Conservation (phyloP, 1,140 invertebrate genomes). For the Bombus ignitus region DNA sequence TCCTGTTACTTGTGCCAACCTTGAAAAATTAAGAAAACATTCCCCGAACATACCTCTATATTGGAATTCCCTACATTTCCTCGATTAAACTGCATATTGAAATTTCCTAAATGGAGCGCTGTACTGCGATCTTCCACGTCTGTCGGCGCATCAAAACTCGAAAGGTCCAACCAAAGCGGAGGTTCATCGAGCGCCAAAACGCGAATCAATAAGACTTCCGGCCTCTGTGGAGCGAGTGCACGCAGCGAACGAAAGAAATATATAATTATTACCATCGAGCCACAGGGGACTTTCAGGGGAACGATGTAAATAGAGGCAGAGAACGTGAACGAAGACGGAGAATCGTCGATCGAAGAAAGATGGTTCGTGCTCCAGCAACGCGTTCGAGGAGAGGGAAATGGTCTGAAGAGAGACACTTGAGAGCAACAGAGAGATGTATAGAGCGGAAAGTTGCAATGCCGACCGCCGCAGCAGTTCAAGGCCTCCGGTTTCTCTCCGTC, state of each 20-base stretch:
- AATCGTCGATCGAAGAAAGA: constrained; percentile 31
- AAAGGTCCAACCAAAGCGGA: no score
- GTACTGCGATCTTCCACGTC: no score
- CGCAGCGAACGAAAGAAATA: not conserved
- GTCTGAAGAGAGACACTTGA: not conserved
- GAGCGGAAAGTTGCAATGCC: constrained; percentile 60
- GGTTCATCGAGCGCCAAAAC: not conserved
- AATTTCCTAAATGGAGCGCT: no score
- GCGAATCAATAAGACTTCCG: constrained; percentile 10
- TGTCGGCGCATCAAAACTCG: no score
- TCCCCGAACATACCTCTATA: no score
- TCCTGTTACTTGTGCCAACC: no score
- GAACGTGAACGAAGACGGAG: not conserved
- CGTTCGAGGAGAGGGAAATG: constrained; percentile 24
- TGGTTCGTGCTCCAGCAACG: constrained; percentile 1
- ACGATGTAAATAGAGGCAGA: constrained; percentile 23
- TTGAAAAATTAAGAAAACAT: no score
- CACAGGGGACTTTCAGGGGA: not conserved
- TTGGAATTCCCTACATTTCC: no score
- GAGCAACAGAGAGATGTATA: not conserved
- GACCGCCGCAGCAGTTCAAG: constrained; percentile 57
- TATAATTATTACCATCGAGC: constrained; percentile 16
- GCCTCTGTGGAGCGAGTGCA: not conserved
- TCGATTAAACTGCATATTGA: no score
- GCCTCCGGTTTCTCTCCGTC: constrained; percentile 36